A percentile compares a stretch with the other conserved stretches of the same genome.
phyloP scores from a whole-genome alignment of 1,140 invertebrate species.

The Scylla paramamosain region DNA sequence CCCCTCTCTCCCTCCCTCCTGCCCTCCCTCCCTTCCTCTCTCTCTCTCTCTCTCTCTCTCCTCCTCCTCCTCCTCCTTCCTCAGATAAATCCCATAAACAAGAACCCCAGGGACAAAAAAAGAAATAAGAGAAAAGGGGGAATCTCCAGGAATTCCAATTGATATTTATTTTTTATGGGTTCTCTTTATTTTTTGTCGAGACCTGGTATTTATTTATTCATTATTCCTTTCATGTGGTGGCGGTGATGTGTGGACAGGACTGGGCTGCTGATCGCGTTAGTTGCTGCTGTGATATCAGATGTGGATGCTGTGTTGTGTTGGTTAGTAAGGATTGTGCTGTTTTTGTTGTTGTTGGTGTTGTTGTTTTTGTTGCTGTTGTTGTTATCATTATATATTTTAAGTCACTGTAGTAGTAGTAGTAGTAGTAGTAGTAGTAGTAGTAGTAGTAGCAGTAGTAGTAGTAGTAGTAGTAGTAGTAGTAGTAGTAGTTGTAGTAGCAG shows the following conservation, averaged over 20 bases:
- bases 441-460: slow-evolving; percentile 27
- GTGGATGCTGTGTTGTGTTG: neutral
- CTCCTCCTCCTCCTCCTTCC: neutral
- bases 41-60: neutral
- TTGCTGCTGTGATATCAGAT: neutral
- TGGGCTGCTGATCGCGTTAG: neutral
- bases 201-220: too few relatives aligned
- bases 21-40: neutral
- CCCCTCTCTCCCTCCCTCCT: neutral
- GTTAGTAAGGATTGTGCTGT: neutral
- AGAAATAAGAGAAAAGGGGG: neutral
- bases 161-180: neutral
- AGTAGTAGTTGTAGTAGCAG: neutral
- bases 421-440: slow-evolving; percentile 15
- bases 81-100: neutral
- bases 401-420: neutral
- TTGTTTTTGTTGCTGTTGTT: neutral
- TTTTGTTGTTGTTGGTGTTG: neutral
- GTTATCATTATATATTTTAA: neutral
- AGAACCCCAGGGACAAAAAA: slow-evolving; percentile 21
- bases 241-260: neutral
- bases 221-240: neutral
- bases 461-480: slow-evolving; percentile 24
- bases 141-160: neutral
- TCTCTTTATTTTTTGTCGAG: neutral